Conservation (phyloP, 1,140 invertebrate species). For the Dryas iulia region DNA sequence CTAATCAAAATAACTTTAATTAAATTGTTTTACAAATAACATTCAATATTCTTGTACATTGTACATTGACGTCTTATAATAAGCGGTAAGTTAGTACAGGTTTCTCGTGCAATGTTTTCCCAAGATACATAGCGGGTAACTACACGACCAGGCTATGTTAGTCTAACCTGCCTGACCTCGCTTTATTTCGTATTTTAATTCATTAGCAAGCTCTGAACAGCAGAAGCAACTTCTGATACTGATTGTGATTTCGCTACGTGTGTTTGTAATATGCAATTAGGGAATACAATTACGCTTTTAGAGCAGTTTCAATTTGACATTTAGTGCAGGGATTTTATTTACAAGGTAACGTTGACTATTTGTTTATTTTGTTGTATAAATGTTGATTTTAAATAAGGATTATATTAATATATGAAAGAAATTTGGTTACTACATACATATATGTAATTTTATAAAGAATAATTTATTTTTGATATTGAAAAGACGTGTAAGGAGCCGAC, state of each 20-base stretch:
- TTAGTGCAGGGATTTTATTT: neutral
- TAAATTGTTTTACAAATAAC: neutral
- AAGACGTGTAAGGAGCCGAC: too few relatives aligned
- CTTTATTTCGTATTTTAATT: slow-evolving; percentile 37
- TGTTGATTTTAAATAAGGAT: too few relatives aligned
- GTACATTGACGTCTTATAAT: slow-evolving; percentile 29
- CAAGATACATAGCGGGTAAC: slow-evolving; percentile 30
- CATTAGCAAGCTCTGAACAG: slow-evolving; percentile 29
- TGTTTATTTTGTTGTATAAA: neutral
- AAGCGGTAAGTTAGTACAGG: slow-evolving; percentile 31
- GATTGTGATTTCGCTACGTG: slow-evolving; percentile 23
- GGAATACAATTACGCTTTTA: neutral
- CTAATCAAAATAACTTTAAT: too few relatives aligned
- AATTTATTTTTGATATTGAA: too few relatives aligned
- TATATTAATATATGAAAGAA: too few relatives aligned
- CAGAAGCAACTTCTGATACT: slow-evolving; percentile 29
- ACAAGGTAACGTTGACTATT: neutral
- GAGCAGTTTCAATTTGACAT: slow-evolving; percentile 3
- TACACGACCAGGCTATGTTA: slow-evolving; percentile 34
- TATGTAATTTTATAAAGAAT: too few relatives aligned
- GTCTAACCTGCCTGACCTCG: slow-evolving; percentile 30
- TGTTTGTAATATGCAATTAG: slow-evolving; percentile 13
- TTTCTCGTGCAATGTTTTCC: slow-evolving; percentile 35
- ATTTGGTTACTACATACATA: too few relatives aligned
- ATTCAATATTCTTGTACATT: slow-evolving; percentile 3